Evolutionary conservation across 2,888 invertebrate species (phyloP), one percentile per base, ranked within the genome.

Genomic region (Diarsia brunnea): DNA sequence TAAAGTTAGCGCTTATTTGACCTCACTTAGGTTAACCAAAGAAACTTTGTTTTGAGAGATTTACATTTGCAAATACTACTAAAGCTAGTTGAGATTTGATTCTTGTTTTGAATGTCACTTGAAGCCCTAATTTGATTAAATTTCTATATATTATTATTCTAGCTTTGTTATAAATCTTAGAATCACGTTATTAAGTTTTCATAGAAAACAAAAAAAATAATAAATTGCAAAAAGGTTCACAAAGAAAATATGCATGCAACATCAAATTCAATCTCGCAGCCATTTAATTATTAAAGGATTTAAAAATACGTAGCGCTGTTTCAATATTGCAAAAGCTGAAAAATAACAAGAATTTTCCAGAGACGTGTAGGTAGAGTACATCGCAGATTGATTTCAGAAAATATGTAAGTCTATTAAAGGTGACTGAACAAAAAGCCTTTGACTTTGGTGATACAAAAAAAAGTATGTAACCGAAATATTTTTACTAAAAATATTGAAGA

Each of bases 11-110:
- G 67, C 65, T 70, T 73, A 84, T 70, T 74, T 69, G 38, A 78
- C 74, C 81, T 63, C 65, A 51, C 63, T 75, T 66, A 69, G 63
- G 72, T 61, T 67, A 45, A 51, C 27, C 71, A 74, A 76, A 79
- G 51, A 66, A 73, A 75, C 69, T 77, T 60, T 75, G 55, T 71
- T 77, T 77, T 71, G 61, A 27, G 19, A 53, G 53, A 49, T 45
- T 21, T 27, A 64, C 47, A 31, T 51, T 31, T 31, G 24, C 10
- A 0, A 69, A 67, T 66, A 16, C 16, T 66, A 16, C 16, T 16
- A 27, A 27, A 53, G n/a, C 1, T 68, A 3, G 16, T 21, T 11
- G 63, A 1, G 5, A 51, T 58, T 58, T 0, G 10, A 45, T 5
- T 24, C 2, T 5, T 47, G n/a, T 38, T 27, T 51, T 43, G 21